Evolutionary conservation across 37 sponge, comb jelly and placozoan species (phyloP).

Genomic region (Cliona cf. orientalis): DNA sequence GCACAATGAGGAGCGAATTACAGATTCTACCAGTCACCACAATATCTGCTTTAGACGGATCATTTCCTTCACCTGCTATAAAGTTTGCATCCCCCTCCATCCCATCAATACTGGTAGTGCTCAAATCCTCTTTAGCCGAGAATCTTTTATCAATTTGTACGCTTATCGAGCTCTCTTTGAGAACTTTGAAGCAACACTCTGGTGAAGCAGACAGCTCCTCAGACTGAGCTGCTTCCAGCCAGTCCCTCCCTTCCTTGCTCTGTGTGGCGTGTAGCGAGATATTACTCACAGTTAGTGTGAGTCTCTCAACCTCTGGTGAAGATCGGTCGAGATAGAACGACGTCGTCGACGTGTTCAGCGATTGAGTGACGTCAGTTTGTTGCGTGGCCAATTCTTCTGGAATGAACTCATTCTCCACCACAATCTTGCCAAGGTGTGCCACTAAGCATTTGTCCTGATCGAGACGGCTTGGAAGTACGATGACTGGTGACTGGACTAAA

Average conservation of each 20-base stretch:
- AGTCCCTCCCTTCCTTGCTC: conserved; percentile 44
- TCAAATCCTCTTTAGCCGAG: not conserved
- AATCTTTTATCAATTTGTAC: conserved; percentile 47
- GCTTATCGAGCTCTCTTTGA: conserved; percentile 39
- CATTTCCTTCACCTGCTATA: not conserved
- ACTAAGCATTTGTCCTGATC: conserved; percentile 56
- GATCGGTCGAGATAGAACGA: not conserved
- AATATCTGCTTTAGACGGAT: conserved; percentile 16
- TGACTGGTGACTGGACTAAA: conserved; percentile 69
- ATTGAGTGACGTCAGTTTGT: not conserved
- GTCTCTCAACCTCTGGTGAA: conserved; percentile 19
- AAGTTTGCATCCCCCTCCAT: conserved; percentile 1
- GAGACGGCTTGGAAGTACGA: conserved; percentile 63
- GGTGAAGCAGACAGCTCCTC: not conserved
- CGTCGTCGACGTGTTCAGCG: not conserved
- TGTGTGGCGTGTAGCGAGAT: conserved; percentile 64
- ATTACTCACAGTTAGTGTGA: conserved; percentile 26
- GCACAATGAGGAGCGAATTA: conserved; percentile 38
- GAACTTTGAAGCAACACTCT: conserved; percentile 58
- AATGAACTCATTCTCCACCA: conserved; percentile 59
- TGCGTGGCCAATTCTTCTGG: not conserved
- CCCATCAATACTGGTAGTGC: not conserved
- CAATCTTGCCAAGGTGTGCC: conserved; percentile 84
- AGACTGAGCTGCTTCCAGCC: conserved; percentile 12
- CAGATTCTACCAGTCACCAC: conserved; percentile 36